phyloP scores from a whole-genome alignment of 92 coral and sea anemone species.

The Phenganax marumi region DNA sequence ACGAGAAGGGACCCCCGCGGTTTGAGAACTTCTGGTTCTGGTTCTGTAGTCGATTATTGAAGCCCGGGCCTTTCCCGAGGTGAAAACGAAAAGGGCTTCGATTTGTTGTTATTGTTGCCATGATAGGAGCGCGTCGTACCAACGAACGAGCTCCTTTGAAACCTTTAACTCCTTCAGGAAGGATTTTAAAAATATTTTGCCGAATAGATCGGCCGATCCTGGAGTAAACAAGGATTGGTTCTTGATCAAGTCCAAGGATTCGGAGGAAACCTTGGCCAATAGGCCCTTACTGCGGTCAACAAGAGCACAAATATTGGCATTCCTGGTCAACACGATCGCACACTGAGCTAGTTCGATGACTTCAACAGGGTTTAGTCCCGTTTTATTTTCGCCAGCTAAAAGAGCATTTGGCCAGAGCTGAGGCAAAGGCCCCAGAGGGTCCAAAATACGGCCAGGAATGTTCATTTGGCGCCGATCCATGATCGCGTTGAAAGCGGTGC shows the following conservation, averaged over 20 bases:
- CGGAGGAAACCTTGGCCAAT: not conserved
- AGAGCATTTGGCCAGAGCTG: not conserved
- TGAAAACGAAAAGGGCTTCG: not conserved
- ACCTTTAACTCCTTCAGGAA: not conserved
- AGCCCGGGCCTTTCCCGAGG: not conserved
- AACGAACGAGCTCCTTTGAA: not conserved
- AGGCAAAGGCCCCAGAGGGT: not conserved
- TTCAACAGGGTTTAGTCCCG: not conserved
- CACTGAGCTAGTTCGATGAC: not conserved
- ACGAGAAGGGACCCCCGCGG: too few relatives aligned
- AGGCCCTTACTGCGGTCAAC: not conserved
- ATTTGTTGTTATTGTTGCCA: not conserved
- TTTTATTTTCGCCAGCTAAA: not conserved
- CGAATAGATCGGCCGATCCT: slow-evolving; percentile 5
- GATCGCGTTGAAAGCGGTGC: not conserved
- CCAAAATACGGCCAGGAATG: not conserved
- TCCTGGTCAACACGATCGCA: not conserved
- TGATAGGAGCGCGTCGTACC: not conserved
- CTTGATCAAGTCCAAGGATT: not conserved
- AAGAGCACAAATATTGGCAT: not conserved
- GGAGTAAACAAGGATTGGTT: not conserved
- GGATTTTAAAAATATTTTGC: not conserved
- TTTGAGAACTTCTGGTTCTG: too few relatives aligned
- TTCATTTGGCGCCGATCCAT: slow-evolving; percentile 5
- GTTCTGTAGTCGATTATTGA: too few relatives aligned